Conservation (phyloP, 2,888 invertebrate genomes). For the Tholera decimalis region DNA sequence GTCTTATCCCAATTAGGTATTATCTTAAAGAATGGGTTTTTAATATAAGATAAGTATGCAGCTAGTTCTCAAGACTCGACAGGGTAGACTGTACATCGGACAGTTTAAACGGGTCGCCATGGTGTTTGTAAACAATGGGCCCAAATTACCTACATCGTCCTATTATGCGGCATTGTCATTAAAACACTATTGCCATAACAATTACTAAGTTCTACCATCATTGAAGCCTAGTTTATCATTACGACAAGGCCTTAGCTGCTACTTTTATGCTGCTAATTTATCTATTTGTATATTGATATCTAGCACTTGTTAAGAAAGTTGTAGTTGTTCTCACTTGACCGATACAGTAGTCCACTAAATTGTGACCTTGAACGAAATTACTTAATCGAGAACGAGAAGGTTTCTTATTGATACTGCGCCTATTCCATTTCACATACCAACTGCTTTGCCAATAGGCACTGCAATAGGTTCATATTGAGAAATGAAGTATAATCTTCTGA, state of each 20-base stretch:
- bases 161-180: constrained; percentile 16
- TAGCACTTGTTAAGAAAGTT: constrained; percentile 29
- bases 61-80: background rate
- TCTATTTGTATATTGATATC: background rate
- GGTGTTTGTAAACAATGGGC: constrained; percentile 41
- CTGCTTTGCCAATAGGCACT: constrained; percentile 43
- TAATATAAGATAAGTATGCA: background rate
- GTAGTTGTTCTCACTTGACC: constrained; percentile 10
- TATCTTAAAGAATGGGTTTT: background rate
- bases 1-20: constrained; percentile 14
- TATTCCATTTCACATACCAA: constrained; percentile 42
- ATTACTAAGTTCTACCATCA: background rate
- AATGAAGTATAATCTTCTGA: constrained; percentile 26
- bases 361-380: constrained; percentile 53
- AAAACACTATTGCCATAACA: constrained; percentile 2
- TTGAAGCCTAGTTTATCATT: background rate
- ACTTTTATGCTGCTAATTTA: no score
- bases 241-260: background rate
- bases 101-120: constrained; percentile 4
- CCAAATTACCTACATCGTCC: constrained; percentile 1
- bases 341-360: constrained; percentile 24
- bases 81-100: background rate
- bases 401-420: constrained; percentile 49
- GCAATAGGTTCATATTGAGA: constrained; percentile 45
- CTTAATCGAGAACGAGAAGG: constrained; percentile 48